Base-by-base conservation (phyloP, 2,888 invertebrate genomes). In the Lepetodrilus schrolli region DNA sequence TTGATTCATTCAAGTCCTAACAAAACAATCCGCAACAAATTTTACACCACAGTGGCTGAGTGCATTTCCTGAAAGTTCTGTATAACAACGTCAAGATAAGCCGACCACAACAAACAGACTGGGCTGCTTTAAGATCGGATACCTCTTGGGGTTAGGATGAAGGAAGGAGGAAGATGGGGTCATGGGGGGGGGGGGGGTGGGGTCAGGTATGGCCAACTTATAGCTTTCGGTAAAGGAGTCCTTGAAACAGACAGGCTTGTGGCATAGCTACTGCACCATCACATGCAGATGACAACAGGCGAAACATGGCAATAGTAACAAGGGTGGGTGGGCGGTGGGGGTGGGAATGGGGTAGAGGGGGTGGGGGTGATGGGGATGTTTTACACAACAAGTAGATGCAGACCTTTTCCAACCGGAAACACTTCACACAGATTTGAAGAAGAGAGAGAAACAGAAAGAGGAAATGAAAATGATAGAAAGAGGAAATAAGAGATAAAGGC, bases 401-500 rank as follows among this genome's bases (percentile, higher is more conserved):
- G 51, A 48, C 50, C 47, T 37, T 48, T 70, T 70, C 51, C 51
- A 51, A 51, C 51, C 36, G 34, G 30, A 37, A 51, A 70, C 50
- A 37, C 47, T 68, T 13, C 70, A 50, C 51, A 70, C 48, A 70
- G 36, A 26, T n/a, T 48, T 36, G 51, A 43, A 58, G 47, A 65
- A 70, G 36, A 20, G 47, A n/a, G n/a, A 72, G 43, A 21, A 72
- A 17, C 30, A 36, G n/a, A 71, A 17, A 71, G 17, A 65, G 21
- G 65, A 43, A 58, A 47, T 47, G 51, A 72, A 43, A 72, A n/a
- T n/a, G n/a, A n/a, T n/a, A n/a, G n/a, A n/a, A n/a, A n/a, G n/a
- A n/a, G n/a, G 26, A 73, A 43, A 66, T 23, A 49, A 38, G 38
- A 26, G 50, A 66, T 36, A 66, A 74, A 74, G 74, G 72, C 58